These are phyloP conservation scores for Fratercula arctica DNA, from an alignment of 2,797 vertebrate genomes.

Conservation along the genomic window DNA sequence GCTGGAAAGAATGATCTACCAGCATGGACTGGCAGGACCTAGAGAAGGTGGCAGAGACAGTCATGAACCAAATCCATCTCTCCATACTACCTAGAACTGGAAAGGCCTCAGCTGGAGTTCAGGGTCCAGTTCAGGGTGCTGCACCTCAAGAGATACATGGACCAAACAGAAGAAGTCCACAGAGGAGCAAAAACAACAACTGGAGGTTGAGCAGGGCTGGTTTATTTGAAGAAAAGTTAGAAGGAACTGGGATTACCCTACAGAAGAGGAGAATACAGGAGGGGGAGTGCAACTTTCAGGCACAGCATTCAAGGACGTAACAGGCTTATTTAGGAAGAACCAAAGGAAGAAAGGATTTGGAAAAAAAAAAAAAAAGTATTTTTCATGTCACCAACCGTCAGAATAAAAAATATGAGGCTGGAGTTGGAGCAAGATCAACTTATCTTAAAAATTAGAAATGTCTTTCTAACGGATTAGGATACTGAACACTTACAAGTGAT, in stretches of 20 bases:
- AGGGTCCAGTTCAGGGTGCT: background rate
- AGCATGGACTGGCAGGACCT: background rate
- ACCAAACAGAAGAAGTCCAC: background rate
- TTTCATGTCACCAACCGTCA: background rate
- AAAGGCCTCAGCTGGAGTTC: background rate
- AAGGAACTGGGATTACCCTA: background rate
- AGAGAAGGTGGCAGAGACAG: background rate
- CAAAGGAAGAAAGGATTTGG: background rate
- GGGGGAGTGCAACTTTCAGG: background rate
- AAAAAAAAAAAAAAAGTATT: background rate
- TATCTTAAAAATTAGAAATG: background rate
- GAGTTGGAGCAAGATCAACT: background rate
- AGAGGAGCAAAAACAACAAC: background rate
- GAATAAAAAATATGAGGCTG: background rate
- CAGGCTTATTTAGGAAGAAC: background rate
- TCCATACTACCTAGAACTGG: background rate
- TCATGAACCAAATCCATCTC: background rate
- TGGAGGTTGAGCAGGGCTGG: background rate
- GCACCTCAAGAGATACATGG: background rate
- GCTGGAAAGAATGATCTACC: background rate
- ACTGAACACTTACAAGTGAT: background rate
- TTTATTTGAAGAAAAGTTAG: background rate
- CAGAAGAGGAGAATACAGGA: rapidly evolving
- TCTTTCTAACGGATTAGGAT: background rate
- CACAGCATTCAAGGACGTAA: background rate